These are phyloP conservation scores for Hypanus sabinus DNA, from an alignment of 2,113 vertebrate species.

Conservation along the genomic window DNA sequence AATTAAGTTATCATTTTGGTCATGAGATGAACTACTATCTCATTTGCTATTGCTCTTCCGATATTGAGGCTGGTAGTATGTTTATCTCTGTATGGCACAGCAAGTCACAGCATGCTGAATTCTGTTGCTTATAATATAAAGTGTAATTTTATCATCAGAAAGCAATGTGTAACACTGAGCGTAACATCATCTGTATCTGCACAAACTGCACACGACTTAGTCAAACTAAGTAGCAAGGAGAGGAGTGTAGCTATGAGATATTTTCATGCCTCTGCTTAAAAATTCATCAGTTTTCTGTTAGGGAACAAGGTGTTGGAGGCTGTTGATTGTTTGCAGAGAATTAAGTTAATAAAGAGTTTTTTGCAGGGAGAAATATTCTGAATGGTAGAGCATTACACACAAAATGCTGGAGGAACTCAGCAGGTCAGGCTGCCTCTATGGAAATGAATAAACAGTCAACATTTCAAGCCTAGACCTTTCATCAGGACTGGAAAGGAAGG, in stretches of 20 bases:
- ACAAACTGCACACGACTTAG: not conserved
- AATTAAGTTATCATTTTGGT: not conserved
- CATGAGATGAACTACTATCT: not conserved
- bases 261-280: not conserved
- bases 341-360: not conserved
- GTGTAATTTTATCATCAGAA: conserved; percentile 4
- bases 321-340: not conserved
- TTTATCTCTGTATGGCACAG: not conserved
- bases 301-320: not conserved
- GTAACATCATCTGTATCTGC: not conserved
- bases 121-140: conserved; percentile 12
- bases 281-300: not conserved
- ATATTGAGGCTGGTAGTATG: not conserved
- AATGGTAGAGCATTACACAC: not conserved
- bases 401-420: no score
- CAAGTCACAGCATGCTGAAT: conserved; percentile 15
- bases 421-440: no score
- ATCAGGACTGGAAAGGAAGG: no score
- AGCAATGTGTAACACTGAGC: not conserved
- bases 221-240: not conserved
- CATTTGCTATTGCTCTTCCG: not conserved
- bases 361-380: not conserved
- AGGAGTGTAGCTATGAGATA: not conserved
- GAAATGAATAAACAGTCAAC: no score
- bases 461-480: no score